These are phyloP conservation scores for Operophtera brumata DNA, from an alignment of 2,888 invertebrate genomes.

Conservation along the genomic window DNA sequence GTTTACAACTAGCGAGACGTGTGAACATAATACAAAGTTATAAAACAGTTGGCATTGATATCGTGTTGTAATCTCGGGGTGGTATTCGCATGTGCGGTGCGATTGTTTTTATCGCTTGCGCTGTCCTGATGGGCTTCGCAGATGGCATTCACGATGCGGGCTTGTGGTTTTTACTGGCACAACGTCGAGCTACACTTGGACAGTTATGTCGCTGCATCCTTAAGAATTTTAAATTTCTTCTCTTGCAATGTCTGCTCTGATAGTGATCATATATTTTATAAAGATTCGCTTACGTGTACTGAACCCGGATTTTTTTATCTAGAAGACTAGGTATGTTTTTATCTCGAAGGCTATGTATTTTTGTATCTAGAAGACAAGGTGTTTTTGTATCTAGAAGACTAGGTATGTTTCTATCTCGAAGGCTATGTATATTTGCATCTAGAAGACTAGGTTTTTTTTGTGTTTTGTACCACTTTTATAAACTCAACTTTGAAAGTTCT, in stretches of 20 bases:
- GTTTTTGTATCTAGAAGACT: not conserved
- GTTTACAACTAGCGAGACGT: conserved; percentile 40
- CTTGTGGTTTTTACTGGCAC: conserved; percentile 59
- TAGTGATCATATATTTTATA: conserved; percentile 37
- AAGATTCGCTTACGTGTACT: conserved; percentile 7
- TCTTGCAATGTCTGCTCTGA: conserved; percentile 39
- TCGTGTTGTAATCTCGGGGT: conserved; percentile 23
- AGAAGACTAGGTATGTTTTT: not conserved
- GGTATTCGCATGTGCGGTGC: conserved; percentile 53
- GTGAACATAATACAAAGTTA: conserved; percentile 31
- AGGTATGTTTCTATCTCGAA: not conserved
- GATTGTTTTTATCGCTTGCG: conserved; percentile 61
- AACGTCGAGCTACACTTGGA: conserved; percentile 48
- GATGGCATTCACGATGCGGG: conserved; percentile 61
- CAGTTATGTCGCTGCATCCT: conserved; percentile 57
- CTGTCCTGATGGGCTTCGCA: conserved; percentile 57
- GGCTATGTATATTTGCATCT: too few relatives aligned
- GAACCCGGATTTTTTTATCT: conserved; percentile 1
- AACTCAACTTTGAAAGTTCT: too few relatives aligned
- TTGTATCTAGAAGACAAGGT: too few relatives aligned
- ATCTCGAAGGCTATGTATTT: too few relatives aligned
- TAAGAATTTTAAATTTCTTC: conserved; percentile 50
- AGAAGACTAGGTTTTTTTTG: too few relatives aligned
- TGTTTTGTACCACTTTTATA: too few relatives aligned
- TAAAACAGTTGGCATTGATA: conserved; percentile 40